A percentile compares a stretch with the other conserved stretches of the same genome.
phyloP scores from a whole-genome alignment of 2,888 invertebrate genomes.

The Protophormia terraenovae region DNA sequence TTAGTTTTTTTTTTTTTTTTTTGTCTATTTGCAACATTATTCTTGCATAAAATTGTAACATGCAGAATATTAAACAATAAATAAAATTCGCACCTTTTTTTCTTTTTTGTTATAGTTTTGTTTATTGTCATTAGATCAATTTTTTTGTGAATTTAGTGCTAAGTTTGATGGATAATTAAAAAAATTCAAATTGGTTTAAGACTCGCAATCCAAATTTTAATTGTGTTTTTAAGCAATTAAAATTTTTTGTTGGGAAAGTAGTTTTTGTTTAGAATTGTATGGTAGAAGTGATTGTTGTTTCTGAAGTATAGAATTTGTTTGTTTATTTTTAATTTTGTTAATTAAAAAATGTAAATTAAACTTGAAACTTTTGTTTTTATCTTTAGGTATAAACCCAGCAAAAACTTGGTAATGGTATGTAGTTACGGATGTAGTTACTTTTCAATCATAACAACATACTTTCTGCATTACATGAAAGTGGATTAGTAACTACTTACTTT shows the following conservation, averaged over 20 bases:
- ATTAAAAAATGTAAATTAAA: not conserved
- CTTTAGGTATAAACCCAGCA: no score
- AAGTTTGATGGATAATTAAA: constrained; percentile 53
- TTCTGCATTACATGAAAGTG: no score
- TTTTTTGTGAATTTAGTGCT: not conserved
- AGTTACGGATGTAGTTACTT: no score
- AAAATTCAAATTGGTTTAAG: constrained; percentile 13
- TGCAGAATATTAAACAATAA: constrained; percentile 53
- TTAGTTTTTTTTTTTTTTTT: constrained; percentile 19
- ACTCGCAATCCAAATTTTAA: not conserved
- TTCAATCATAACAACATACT: no score
- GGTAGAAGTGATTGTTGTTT: constrained; percentile 11
- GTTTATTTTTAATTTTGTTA: not conserved
- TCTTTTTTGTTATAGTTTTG: constrained; percentile 17
- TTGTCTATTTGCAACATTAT: constrained; percentile 37
- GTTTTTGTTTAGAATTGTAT: not conserved
- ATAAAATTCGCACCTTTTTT: constrained; percentile 63
- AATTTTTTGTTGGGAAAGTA: not conserved
- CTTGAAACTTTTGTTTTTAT: not conserved
- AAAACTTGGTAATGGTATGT: no score
- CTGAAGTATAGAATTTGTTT: not conserved
- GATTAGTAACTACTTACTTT: no score
- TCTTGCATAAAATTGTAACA: constrained; percentile 50
- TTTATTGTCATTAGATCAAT: constrained; percentile 46
- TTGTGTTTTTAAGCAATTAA: not conserved